Conservation (phyloP, 2,888 invertebrate species). For the Diaphora mendica region DNA sequence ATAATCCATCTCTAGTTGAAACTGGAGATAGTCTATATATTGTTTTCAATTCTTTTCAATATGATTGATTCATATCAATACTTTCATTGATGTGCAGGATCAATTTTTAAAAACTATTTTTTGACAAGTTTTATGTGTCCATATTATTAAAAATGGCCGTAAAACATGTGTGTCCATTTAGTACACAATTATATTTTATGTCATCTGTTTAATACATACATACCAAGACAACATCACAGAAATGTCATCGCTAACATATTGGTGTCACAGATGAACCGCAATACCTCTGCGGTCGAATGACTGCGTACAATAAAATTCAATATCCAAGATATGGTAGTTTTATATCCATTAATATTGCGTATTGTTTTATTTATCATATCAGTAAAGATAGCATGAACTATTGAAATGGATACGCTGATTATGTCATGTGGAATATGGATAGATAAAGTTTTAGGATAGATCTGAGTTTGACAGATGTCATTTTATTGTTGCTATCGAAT, state of each 20-base stretch:
- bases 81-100: too few species aligned
- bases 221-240: not conserved
- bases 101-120: too few species aligned
- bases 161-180: too few species aligned
- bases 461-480: not conserved
- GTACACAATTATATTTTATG: not conserved
- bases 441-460: not conserved
- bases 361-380: slow-evolving; percentile 13
- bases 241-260: not conserved
- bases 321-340: not conserved
- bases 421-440: not conserved
- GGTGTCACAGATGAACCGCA: slow-evolving; percentile 3
- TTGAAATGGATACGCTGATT: slow-evolving; percentile 9
- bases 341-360: not conserved
- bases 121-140: too few species aligned
- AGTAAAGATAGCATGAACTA: not conserved
- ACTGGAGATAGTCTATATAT: too few species aligned
- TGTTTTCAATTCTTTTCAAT: too few species aligned
- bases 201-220: too few species aligned
- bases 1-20: too few species aligned
- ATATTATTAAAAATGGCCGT: too few species aligned
- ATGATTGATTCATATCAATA: too few species aligned
- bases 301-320: slow-evolving; percentile 4
- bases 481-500: not conserved
- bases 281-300: slow-evolving; percentile 9